Conservation (phyloP, 2,888 invertebrate species). For the Muschampia plurimacula region DNA sequence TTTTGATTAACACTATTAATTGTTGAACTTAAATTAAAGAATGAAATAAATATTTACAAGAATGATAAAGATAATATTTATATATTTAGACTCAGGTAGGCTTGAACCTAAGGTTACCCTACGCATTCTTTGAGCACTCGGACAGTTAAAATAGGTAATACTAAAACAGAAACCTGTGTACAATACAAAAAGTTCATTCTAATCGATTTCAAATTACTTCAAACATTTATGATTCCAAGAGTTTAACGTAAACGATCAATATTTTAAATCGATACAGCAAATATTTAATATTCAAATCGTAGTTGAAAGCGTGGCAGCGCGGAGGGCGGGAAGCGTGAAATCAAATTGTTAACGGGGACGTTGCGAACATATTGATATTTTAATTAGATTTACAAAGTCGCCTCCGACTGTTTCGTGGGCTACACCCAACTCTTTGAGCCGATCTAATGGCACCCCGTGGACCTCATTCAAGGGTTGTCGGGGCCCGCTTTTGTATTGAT, state of each 20-base stretch:
- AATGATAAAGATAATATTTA: no score
- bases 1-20: neutral
- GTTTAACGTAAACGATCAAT: neutral
- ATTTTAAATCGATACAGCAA: slow-evolving; percentile 6
- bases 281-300: slow-evolving; percentile 40
- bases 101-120: no score
- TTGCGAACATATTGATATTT: slow-evolving; percentile 85
- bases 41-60: no score
- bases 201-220: neutral
- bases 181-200: neutral
- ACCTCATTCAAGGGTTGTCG: slow-evolving; percentile 74
- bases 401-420: slow-evolving; percentile 67
- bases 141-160: no score
- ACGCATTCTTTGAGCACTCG: no score
- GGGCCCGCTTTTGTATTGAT: slow-evolving; percentile 76
- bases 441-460: slow-evolving; percentile 84
- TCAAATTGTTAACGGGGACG: slow-evolving; percentile 81
- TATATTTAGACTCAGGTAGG: no score
- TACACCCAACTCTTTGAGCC: slow-evolving; percentile 83
- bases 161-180: neutral
- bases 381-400: slow-evolving; percentile 86
- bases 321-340: slow-evolving; percentile 77
- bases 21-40: no score
- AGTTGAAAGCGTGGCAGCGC: slow-evolving; percentile 41
- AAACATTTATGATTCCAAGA: neutral